Percentiles rank a stretch among this genome's conserved stretches.
These are phyloP conservation scores for Pandemis corylana DNA, from an alignment of 2,888 invertebrate species.

Conservation along the genomic window DNA sequence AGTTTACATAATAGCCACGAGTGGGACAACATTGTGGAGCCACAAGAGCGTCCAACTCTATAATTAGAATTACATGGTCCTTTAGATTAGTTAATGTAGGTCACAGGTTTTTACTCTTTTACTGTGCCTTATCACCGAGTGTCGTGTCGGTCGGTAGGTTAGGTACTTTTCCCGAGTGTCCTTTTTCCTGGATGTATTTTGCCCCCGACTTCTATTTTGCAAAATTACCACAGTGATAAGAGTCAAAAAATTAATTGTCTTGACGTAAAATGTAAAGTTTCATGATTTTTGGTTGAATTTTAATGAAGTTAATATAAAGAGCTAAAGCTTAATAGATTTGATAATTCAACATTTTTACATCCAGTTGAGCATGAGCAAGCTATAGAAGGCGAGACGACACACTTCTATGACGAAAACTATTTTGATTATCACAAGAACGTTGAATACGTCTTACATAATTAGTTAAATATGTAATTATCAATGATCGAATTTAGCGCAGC, in stretches of 20 bases:
- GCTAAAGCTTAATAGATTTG: background rate
- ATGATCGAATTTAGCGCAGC: conserved; percentile 18
- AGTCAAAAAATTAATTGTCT: background rate
- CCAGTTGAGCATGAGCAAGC: conserved; percentile 1
- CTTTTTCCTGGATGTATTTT: no score
- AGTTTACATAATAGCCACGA: background rate
- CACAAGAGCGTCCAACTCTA: no score
- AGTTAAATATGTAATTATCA: background rate
- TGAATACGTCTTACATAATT: conserved; percentile 24
- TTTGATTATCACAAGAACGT: background rate
- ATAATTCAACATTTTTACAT: background rate
- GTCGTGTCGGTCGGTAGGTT: no score
- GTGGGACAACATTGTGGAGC: no score
- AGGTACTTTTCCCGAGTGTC: no score
- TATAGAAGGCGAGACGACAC: background rate
- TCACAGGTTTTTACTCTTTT: no score
- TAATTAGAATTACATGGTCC: no score
- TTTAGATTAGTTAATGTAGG: no score
- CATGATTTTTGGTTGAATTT: no score
- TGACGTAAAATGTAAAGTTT: no score
- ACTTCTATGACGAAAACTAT: background rate
- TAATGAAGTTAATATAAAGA: background rate
- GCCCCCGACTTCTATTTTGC: no score
- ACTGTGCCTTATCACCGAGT: no score
- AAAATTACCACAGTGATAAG: background rate